phyloP scores from a whole-genome alignment of 2,113 vertebrate species.

The Clarias macrocephalus region DNA sequence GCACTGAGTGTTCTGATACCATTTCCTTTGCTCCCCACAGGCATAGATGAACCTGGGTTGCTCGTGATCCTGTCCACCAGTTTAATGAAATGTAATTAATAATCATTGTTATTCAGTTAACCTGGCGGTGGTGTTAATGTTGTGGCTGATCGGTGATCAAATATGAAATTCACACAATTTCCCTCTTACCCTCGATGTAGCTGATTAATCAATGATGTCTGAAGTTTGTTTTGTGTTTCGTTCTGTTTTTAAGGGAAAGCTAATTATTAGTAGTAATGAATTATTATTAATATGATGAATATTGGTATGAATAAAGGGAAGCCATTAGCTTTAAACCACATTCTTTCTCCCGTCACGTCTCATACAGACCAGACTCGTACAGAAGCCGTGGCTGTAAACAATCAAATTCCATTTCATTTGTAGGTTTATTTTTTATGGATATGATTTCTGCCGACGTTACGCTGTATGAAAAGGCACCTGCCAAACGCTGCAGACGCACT shows the following conservation, averaged over 20 bases:
- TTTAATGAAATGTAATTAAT: too few relatives aligned
- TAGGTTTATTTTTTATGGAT: not conserved
- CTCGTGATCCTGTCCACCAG: too few relatives aligned
- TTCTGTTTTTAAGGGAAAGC: too few relatives aligned
- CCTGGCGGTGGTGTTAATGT: too few relatives aligned
- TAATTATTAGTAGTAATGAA: too few relatives aligned
- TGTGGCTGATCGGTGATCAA: not conserved
- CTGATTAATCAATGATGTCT: not conserved
- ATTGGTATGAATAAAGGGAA: not conserved
- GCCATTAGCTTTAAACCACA: not conserved
- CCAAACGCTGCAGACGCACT: not conserved
- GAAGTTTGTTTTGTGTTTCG: not conserved
- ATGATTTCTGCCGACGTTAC: not conserved
- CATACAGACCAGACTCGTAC: not conserved
- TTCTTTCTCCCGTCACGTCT: not conserved
- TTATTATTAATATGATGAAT: not conserved
- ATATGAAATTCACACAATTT: not conserved
- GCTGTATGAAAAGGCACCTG: not conserved
- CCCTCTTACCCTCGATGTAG: not conserved
- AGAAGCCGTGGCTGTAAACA: not conserved
- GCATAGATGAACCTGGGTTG: too few relatives aligned
- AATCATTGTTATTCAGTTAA: too few relatives aligned
- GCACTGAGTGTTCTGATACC: too few relatives aligned
- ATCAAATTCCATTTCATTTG: not conserved
- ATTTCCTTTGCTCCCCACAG: too few relatives aligned